A percentile compares a stretch with the other conserved stretches of the same genome.
phyloP scores from a whole-genome alignment of 2,113 vertebrate genomes.

The Triplophysa dalaica region DNA sequence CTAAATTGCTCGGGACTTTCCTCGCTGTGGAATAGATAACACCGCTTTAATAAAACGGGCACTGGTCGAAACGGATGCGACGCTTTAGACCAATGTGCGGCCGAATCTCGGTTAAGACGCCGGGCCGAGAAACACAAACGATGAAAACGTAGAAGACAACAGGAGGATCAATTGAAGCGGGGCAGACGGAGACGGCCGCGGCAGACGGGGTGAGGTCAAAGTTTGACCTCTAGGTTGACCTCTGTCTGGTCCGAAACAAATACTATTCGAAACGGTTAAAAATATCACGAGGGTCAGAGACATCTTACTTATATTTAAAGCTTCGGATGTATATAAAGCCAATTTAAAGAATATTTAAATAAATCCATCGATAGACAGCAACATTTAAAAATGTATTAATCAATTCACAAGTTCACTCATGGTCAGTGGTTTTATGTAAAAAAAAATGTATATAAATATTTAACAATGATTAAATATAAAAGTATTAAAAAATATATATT shows the following conservation, averaged over 20 bases:
- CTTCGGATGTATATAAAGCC: no score
- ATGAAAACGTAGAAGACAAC: constrained; percentile 23
- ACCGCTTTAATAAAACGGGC: constrained; percentile 54
- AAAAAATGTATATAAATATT: no score
- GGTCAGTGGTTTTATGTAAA: no score
- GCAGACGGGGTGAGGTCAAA: constrained; percentile 22
- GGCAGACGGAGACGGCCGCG: constrained; percentile 21
- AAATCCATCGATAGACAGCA: no score
- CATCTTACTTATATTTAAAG: background rate
- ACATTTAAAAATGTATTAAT: no score
- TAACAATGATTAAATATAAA: no score
- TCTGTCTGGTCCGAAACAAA: constrained; percentile 29
- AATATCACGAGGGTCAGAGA: constrained; percentile 8
- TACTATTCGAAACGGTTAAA: background rate
- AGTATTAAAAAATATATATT: no score
- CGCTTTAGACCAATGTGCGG: background rate
- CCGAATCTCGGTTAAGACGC: background rate
- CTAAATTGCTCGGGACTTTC: constrained; percentile 53
- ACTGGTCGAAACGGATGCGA: background rate
- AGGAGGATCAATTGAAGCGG: constrained; percentile 40
- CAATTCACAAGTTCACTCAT: no score
- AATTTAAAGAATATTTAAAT: no score
- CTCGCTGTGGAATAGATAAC: constrained; percentile 48
- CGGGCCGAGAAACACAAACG: constrained; percentile 21
- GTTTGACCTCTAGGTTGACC: constrained; percentile 39